phyloP scores from a whole-genome alignment of 2,888 invertebrate genomes.

The Bellardia bayeri region DNA sequence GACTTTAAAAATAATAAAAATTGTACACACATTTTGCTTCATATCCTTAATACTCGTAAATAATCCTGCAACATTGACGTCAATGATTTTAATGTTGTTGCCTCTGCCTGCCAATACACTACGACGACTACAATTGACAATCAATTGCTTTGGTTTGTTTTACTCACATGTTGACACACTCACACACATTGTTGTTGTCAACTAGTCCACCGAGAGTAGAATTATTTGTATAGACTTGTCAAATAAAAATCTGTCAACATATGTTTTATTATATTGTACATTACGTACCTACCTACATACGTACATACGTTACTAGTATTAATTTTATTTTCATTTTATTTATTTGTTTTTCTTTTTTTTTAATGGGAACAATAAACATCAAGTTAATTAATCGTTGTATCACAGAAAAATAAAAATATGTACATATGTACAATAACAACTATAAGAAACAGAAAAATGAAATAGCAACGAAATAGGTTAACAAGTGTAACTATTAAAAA shows the following conservation, averaged over 20 bases:
- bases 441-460: slow-evolving; percentile 15
- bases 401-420: background rate
- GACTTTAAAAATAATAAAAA: slow-evolving; percentile 3
- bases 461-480: slow-evolving; percentile 42
- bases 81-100: slow-evolving; percentile 17
- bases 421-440: slow-evolving; percentile 27
- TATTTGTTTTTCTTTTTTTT: slow-evolving; percentile 8
- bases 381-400: slow-evolving; percentile 47
- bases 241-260: slow-evolving; percentile 54
- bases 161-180: background rate
- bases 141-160: slow-evolving; percentile 10
- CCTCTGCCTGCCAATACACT: slow-evolving; percentile 6
- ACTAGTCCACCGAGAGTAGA: background rate
- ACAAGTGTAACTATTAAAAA: slow-evolving; percentile 47
- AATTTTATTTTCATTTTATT: slow-evolving; percentile 18
- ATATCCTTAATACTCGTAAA: slow-evolving; percentile 23
- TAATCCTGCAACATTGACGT: slow-evolving; percentile 53
- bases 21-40: slow-evolving; percentile 13
- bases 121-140: slow-evolving; percentile 35
- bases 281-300: background rate
- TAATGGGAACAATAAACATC: slow-evolving; percentile 50
- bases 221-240: background rate
- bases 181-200: slow-evolving; percentile 1
- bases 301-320: background rate
- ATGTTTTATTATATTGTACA: slow-evolving; percentile 34